These are phyloP conservation scores for Cygnus olor DNA, from an alignment of 2,797 vertebrate genomes.

Conservation along the genomic window DNA sequence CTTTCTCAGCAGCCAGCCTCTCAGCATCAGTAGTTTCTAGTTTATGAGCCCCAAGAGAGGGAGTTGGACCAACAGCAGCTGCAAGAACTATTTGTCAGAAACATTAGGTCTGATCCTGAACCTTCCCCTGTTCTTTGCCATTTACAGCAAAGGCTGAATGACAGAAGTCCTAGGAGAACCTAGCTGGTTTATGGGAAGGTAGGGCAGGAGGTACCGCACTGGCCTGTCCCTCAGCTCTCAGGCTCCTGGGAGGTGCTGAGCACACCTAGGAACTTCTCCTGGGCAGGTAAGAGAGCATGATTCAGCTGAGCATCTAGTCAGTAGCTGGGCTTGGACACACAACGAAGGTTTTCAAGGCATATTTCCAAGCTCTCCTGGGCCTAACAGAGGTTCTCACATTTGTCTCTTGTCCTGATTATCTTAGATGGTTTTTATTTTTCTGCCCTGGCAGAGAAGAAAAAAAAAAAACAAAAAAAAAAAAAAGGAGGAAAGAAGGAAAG, in stretches of 20 bases:
- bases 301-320: neutral
- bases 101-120: rapidly evolving
- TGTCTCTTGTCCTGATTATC: neutral
- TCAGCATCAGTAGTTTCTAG: neutral
- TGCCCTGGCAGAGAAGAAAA: neutral
- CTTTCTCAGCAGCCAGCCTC: neutral
- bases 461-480: neutral
- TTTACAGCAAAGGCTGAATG: neutral
- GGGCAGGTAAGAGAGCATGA: neutral
- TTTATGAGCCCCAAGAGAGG: neutral
- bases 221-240: neutral
- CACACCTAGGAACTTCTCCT: neutral
- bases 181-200: neutral
- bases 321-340: rapidly evolving
- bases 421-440: neutral
- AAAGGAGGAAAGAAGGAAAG: too few relatives aligned
- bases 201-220: neutral
- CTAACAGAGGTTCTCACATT: neutral
- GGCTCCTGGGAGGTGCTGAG: neutral
- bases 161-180: neutral
- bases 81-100: neutral
- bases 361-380: neutral
- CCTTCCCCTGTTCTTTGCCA: neutral
- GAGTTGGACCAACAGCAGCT: neutral
- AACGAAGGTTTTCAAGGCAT: neutral